These are phyloP conservation scores for Copsychus sechellarum DNA, from an alignment of 2,113 vertebrate genomes.

Conservation along the genomic window DNA sequence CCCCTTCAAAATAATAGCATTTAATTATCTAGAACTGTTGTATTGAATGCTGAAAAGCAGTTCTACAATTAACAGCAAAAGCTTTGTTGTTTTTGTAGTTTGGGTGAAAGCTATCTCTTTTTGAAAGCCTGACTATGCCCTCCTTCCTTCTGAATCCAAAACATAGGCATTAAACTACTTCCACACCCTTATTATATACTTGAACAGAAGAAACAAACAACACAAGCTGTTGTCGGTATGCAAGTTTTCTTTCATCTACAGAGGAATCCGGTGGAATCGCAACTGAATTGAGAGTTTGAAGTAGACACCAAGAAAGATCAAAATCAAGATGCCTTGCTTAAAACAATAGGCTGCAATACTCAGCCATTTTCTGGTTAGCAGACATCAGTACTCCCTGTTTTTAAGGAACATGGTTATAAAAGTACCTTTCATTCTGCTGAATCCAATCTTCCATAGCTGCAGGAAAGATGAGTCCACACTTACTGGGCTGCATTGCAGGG, in stretches of 20 bases:
- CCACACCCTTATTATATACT: not conserved
- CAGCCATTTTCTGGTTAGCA: not conserved
- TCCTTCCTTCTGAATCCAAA: not conserved
- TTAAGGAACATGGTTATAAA: not conserved
- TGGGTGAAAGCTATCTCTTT: not conserved
- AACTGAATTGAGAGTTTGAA: not conserved
- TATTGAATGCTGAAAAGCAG: not conserved
- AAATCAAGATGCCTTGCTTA: not conserved
- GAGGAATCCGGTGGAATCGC: not conserved
- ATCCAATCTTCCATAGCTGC: not conserved
- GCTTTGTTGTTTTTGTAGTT: not conserved
- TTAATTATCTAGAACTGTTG: not conserved
- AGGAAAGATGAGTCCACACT: not conserved
- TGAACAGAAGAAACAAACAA: not conserved
- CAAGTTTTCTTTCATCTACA: not conserved
- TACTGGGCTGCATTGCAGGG: not conserved
- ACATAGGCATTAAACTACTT: not conserved
- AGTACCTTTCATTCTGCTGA: not conserved
- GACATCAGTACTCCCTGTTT: not conserved
- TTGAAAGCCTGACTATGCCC: not conserved
- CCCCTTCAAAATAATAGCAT: not conserved
- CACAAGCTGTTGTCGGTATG: not conserved
- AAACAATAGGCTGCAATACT: not conserved
- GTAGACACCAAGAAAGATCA: not conserved
- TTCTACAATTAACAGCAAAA: not conserved